Base-by-base conservation (phyloP, 2,797 vertebrate genomes). In the Myioborus miniatus region DNA sequence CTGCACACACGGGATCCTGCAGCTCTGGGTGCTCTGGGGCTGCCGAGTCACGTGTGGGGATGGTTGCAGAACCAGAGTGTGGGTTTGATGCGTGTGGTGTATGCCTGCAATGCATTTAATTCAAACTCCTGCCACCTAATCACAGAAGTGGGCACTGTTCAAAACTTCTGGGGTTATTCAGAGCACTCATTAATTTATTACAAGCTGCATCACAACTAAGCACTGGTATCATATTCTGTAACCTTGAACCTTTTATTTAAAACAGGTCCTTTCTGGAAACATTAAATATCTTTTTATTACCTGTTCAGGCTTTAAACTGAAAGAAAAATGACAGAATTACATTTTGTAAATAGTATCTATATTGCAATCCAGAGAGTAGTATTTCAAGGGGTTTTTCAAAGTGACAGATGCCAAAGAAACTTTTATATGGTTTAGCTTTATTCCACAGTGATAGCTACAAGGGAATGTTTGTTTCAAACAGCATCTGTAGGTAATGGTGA, bases 21-120 rank as follows among this genome's bases (percentile, higher is more conserved):
- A 21, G 58, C 72, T 49, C 65, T 15, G 1, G 1, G 22, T 24
- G 56, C 71, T 49, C 65, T 19, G 1, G 1, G n/a, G 71, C 59
- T 63, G 53, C 11, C 0, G 3, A 43, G 26, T 22, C 52, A 36
- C 0, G 0, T 1, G 0, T 15, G 36, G 71, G 75, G 44, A 8
- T 0, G 0, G 60, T 0, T 71, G 64, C 75, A 65, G n/a, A 68
- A 16, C 12, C n/a, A 6, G 30, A 8, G 17, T 1, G 24, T 11
- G n/a, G 30, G 60, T 44, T 58, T 68, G 77, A 16, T 7, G 6
- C 0, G 6, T 5, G 2, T 3, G 21, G 23, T 41, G 29, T 5
- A 1, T 6, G 17, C 4, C 36, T 59, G 49, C 13, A 37, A 21
- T 1, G 23, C 46, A 4, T 47, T 29, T 8, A 17, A 12, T 27